Evolutionary conservation across 2,888 invertebrate species (phyloP).

Genomic region (Spilarctia lutea): DNA sequence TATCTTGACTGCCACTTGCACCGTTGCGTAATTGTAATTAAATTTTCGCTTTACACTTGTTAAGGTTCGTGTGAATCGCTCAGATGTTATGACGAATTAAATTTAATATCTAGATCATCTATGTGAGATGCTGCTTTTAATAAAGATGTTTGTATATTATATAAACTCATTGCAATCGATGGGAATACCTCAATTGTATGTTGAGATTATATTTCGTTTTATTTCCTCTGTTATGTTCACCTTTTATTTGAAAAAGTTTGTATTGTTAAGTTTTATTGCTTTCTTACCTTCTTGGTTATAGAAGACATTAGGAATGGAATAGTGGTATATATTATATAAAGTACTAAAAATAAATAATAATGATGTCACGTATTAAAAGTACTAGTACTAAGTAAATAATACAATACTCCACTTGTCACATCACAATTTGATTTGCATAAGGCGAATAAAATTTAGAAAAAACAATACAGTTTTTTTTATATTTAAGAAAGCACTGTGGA

Average conservation of each 20-base stretch:
- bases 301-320: neutral
- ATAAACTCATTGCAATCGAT: slow-evolving; percentile 14
- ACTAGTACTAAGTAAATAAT: too few relatives aligned
- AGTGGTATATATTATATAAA: neutral
- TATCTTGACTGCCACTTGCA: slow-evolving; percentile 43
- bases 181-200: slow-evolving; percentile 14
- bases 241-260: slow-evolving; percentile 11
- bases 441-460: too few relatives aligned
- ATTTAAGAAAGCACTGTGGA: neutral
- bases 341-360: too few relatives aligned
- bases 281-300: neutral
- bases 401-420: too few relatives aligned
- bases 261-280: slow-evolving; percentile 1
- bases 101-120: slow-evolving; percentile 9
- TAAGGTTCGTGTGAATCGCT: slow-evolving; percentile 26
- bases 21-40: slow-evolving; percentile 38
- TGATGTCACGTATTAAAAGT: too few relatives aligned
- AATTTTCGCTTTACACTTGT: slow-evolving; percentile 21
- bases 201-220: slow-evolving; percentile 6
- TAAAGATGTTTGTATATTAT: slow-evolving; percentile 13
- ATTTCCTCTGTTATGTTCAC: slow-evolving; percentile 12
- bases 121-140: neutral
- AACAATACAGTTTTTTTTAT: too few relatives aligned
- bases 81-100: slow-evolving; percentile 31
- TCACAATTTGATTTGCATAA: too few relatives aligned